phyloP scores from a whole-genome alignment of 2,113 vertebrate species.

The Spheniscus mendiculus region DNA sequence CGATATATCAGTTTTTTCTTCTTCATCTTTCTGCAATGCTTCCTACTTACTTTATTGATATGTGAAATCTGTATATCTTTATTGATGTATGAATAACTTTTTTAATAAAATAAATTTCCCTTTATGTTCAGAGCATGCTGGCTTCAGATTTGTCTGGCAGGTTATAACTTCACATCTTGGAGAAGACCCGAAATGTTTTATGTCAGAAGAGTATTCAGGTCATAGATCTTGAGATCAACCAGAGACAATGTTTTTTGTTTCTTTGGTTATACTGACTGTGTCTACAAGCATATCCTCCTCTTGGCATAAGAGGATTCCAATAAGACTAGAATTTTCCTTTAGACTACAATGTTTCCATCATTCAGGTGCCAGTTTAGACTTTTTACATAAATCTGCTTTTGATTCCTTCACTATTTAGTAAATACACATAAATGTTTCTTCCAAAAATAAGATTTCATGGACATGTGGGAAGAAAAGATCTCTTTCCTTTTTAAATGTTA shows the following conservation, averaged over 20 bases:
- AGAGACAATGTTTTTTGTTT: constrained; percentile 5
- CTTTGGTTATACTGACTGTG: constrained; percentile 15
- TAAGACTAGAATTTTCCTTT: neutral
- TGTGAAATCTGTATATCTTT: neutral
- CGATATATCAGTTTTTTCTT: neutral
- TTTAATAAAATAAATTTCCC: constrained; percentile 15
- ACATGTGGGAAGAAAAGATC: neutral
- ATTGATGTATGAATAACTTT: neutral
- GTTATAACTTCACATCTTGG: neutral
- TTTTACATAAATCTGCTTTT: neutral
- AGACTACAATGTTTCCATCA: neutral
- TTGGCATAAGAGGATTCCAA: neutral
- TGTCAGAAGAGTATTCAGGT: constrained; percentile 11
- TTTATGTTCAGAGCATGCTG: neutral
- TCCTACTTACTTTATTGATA: neutral
- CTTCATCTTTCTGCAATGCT: neutral
- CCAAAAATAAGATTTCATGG: neutral
- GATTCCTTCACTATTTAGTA: neutral
- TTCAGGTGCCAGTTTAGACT: neutral
- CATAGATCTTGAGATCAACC: constrained; percentile 24
- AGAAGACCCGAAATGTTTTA: neutral
- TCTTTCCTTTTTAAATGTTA: neutral
- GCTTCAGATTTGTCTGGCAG: constrained; percentile 39
- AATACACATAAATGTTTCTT: neutral
- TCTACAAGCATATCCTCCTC: neutral